These are phyloP conservation scores for Prorops nasuta DNA, from an alignment of 1,140 invertebrate genomes.

Conservation along the genomic window DNA sequence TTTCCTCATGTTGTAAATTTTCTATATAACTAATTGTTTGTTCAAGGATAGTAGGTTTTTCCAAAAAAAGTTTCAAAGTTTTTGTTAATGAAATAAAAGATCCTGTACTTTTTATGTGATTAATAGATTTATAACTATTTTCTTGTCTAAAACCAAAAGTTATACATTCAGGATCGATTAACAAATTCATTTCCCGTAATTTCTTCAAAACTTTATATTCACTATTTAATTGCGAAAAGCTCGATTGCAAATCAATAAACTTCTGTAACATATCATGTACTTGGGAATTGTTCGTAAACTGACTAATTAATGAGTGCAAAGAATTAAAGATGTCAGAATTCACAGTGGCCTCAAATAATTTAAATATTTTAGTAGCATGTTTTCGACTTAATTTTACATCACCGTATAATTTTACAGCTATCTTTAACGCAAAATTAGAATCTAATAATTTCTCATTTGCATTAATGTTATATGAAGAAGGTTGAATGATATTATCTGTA, in stretches of 20 bases:
- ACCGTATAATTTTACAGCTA: too few relatives aligned
- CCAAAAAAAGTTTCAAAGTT: slow-evolving; percentile 20
- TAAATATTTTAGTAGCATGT: background rate
- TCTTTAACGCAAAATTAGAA: too few relatives aligned
- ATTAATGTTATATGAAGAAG: too few relatives aligned
- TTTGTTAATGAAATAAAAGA: slow-evolving; percentile 12
- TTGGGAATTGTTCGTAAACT: background rate
- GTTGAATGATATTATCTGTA: too few relatives aligned
- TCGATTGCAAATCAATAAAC: background rate
- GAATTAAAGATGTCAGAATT: background rate
- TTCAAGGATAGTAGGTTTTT: slow-evolving; percentile 11
- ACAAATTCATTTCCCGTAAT: background rate
- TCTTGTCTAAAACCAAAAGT: slow-evolving; percentile 8
- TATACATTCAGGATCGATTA: slow-evolving; percentile 6
- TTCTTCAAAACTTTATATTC: background rate
- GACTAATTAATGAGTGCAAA: background rate
- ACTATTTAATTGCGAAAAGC: background rate
- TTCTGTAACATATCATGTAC: background rate
- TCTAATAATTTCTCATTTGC: too few relatives aligned
- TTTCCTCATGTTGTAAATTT: slow-evolving; percentile 2
- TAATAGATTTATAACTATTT: background rate
- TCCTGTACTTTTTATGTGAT: background rate
- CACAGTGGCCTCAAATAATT: background rate
- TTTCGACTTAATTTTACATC: background rate
- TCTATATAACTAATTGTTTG: slow-evolving; percentile 13